phyloP scores from a whole-genome alignment of 2,888 invertebrate species.

The Philonicus albiceps region DNA sequence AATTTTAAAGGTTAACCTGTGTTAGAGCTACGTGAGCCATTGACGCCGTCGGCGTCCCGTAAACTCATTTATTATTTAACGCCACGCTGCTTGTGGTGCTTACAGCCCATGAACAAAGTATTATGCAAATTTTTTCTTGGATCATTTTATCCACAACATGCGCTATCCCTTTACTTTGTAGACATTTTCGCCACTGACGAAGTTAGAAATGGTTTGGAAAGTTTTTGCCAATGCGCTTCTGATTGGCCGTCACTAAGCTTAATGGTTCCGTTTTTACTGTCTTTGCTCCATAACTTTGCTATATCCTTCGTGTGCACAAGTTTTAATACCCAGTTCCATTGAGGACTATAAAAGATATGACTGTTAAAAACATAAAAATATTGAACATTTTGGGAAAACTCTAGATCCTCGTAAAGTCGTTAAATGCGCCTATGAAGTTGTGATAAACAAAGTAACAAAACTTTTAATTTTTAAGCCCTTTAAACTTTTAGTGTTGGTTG shows the following conservation, averaged over 20 bases:
- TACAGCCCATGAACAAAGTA: not conserved
- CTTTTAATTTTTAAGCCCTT: no score
- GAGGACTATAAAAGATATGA: not conserved
- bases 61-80: not conserved
- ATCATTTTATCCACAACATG: not conserved
- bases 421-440: not conserved
- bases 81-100: not conserved
- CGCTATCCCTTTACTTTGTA: not conserved
- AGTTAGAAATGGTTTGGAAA: not conserved
- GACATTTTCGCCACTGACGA: not conserved
- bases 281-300: not conserved
- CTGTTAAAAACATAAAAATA: not conserved
- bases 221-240: not conserved
- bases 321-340: not conserved
- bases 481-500: no score
- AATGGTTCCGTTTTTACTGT: not conserved
- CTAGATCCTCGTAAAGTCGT: not conserved
- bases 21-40: not conserved
- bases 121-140: not conserved
- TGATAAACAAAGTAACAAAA: not conserved
- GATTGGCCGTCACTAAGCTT: not conserved
- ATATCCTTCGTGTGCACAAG: not conserved
- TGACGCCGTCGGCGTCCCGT: not conserved
- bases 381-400: not conserved
- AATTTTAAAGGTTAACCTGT: not conserved